Percentiles rank a stretch among this genome's conserved stretches.
Conservation (phyloP, 2,113 vertebrate genomes). For the Laticauda colubrina region DNA sequence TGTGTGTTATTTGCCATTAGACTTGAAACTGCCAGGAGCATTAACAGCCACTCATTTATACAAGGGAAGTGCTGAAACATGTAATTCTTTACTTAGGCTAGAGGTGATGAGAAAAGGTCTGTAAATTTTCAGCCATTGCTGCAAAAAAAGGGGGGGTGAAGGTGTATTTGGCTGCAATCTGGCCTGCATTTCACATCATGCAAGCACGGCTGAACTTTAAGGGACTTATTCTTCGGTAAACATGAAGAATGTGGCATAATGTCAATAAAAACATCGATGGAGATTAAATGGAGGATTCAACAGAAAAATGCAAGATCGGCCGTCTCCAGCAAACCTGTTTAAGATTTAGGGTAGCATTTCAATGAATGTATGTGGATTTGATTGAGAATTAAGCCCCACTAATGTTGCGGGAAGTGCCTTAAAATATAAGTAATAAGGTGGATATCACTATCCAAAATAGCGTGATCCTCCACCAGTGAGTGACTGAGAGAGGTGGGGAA, state of each 20-base stretch:
- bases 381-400: not conserved
- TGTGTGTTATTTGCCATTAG: not conserved
- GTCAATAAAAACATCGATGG: not conserved
- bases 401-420: not conserved
- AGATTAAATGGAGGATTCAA: not conserved
- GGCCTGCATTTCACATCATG: not conserved
- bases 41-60: not conserved
- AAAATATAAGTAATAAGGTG: not conserved
- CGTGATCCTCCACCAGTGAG: not conserved
- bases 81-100: not conserved
- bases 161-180: not conserved
- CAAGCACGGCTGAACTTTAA: not conserved
- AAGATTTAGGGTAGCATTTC: not conserved
- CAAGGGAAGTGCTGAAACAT: not conserved
- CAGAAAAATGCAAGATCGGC: not conserved
- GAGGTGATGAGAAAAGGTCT: not conserved
- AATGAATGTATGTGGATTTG: not conserved
- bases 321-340: not conserved
- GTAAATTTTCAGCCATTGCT: not conserved
- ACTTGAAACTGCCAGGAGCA: not conserved
- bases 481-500: not conserved
- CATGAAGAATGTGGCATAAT: not conserved
- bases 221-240: not conserved
- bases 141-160: not conserved
- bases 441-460: not conserved